phyloP scores from a whole-genome alignment of 2,797 vertebrate species.

The Xerus rutilus region DNA sequence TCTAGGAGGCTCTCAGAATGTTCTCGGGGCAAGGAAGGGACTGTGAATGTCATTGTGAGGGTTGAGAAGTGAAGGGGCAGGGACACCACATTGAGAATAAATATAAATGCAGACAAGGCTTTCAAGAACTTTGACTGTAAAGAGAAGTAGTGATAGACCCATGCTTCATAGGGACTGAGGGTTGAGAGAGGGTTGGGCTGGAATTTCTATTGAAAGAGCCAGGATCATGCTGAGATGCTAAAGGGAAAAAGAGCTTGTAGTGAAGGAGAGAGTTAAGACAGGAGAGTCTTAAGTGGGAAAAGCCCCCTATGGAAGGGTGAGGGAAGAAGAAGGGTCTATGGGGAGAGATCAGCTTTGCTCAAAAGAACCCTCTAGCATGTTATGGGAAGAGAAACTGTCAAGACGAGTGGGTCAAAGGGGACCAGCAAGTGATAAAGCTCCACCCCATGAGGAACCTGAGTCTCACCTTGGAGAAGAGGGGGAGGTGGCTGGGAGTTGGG shows the following conservation, averaged over 20 bases:
- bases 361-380: background rate
- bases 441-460: background rate
- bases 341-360: background rate
- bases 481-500: background rate
- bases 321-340: fast-evolving
- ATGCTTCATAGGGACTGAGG: background rate
- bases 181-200: background rate
- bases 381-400: background rate
- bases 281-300: background rate
- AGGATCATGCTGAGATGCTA: background rate
- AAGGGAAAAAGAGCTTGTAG: background rate
- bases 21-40: fast-evolving
- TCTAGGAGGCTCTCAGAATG: fast-evolving
- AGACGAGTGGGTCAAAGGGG: background rate
- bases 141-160: background rate
- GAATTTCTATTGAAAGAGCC: background rate
- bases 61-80: too few relatives aligned
- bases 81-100: background rate
- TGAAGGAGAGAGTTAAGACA: background rate
- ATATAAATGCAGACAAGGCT: background rate
- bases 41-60: background rate
- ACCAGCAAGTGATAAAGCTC: background rate
- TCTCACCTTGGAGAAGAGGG: background rate
- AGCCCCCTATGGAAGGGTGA: background rate
- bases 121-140: background rate